Conservation (phyloP, 1,140 invertebrate species). For the Formica exsecta region DNA sequence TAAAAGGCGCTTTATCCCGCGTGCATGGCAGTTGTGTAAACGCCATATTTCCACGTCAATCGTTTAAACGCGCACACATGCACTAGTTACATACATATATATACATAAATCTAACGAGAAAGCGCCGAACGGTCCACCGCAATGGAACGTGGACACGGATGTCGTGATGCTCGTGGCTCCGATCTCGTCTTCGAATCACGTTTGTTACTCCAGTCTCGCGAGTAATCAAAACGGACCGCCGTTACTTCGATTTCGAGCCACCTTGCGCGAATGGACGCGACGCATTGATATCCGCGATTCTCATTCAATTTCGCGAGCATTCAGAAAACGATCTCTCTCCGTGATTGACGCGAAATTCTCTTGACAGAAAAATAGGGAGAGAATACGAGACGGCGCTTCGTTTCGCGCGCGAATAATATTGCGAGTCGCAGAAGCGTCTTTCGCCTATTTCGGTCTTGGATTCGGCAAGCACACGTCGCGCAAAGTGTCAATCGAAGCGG, state of each 20-base stretch:
- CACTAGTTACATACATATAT: not conserved
- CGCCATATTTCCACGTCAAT: conserved; percentile 42
- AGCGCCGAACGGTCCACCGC: not conserved
- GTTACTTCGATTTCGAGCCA: not conserved
- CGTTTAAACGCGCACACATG: not conserved
- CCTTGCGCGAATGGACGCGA: not conserved
- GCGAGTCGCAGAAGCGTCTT: not conserved
- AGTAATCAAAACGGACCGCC: conserved; percentile 67
- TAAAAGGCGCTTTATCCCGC: conserved; percentile 54
- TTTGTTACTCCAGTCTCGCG: conserved; percentile 62
- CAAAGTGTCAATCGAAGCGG: conserved; percentile 22
- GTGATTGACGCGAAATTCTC: conserved; percentile 64
- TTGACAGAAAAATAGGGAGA: not conserved
- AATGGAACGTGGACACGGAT: conserved; percentile 8
- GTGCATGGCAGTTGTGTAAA: conserved; percentile 50
- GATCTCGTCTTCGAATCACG: conserved; percentile 68
- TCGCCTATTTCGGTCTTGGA: conserved; percentile 18
- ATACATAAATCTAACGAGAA: not conserved
- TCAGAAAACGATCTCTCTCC: not conserved
- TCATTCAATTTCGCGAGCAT: conserved; percentile 56
- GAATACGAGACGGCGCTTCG: not conserved
- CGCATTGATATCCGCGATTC: conserved; percentile 27
- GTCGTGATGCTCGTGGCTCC: conserved; percentile 59
- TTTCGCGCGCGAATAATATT: conserved; percentile 37
- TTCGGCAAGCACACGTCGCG: conserved; percentile 41